Conservation (phyloP, 2,888 invertebrate species). For the Pantelozetes paolii region DNA sequence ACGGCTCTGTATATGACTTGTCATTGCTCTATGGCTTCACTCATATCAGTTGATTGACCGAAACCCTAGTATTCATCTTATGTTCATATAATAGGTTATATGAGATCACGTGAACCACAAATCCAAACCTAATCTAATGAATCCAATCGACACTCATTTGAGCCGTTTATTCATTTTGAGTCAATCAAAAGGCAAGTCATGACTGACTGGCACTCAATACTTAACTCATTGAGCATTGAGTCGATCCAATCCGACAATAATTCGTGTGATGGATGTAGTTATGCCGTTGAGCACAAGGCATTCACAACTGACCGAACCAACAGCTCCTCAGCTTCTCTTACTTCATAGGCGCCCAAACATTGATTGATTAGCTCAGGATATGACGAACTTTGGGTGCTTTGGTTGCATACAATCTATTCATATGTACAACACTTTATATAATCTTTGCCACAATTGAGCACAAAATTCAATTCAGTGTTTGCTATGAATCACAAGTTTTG, state of each 20-base stretch:
- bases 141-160: slow-evolving; percentile 11
- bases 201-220: slow-evolving; percentile 22
- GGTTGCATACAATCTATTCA: background rate
- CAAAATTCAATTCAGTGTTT: background rate
- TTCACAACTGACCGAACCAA: slow-evolving; percentile 20
- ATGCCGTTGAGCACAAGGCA: background rate
- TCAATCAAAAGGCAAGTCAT: slow-evolving; percentile 3
- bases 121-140: slow-evolving; percentile 1
- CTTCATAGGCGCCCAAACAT: slow-evolving; percentile 21
- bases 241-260: slow-evolving; percentile 3
- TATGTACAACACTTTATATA: background rate
- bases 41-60: slow-evolving; percentile 11
- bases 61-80: background rate
- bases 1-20: no score
- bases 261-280: slow-evolving; percentile 16
- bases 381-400: slow-evolving; percentile 3
- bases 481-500: background rate
- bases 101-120: background rate
- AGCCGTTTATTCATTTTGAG: slow-evolving; percentile 19
- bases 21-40: no score
- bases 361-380: slow-evolving; percentile 29
- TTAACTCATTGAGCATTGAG: slow-evolving; percentile 15
- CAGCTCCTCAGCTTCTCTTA: background rate
- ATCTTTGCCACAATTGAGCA: background rate
- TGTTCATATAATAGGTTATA: background rate